These are phyloP conservation scores for Hanleya hanleyi DNA, from an alignment of 2,888 invertebrate genomes.

Conservation along the genomic window DNA sequence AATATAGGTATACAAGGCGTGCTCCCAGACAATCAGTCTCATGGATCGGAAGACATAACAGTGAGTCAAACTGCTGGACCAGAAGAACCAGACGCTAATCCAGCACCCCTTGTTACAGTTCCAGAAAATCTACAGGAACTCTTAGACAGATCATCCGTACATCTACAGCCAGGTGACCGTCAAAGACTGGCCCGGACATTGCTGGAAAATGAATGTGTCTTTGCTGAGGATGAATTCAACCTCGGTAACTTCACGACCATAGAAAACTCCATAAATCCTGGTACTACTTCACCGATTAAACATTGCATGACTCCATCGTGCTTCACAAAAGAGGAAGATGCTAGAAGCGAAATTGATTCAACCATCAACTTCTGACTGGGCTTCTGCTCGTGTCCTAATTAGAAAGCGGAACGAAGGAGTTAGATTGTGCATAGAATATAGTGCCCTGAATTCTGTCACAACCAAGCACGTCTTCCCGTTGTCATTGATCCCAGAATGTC, in stretches of 20 bases:
- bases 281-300: constrained; percentile 27
- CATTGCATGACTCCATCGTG: constrained; percentile 33
- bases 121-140: constrained; percentile 5
- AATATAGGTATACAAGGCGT: background rate
- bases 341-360: constrained; percentile 29
- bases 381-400: constrained; percentile 31
- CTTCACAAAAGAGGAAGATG: constrained; percentile 34
- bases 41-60: no score
- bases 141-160: background rate
- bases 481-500: constrained; percentile 32
- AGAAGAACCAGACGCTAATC: background rate
- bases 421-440: constrained; percentile 36
- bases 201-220: constrained; percentile 18
- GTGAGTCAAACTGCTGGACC: no score
- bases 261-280: constrained; percentile 35
- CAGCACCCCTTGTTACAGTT: background rate
- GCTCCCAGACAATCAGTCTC: no score
- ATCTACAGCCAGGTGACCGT: background rate
- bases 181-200: constrained; percentile 7
- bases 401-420: constrained; percentile 33
- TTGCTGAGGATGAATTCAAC: constrained; percentile 28
- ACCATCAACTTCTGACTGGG: constrained; percentile 31
- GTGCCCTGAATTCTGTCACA: constrained; percentile 29
- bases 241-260: constrained; percentile 26
- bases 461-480: constrained; percentile 33